Percentiles rank a stretch among this genome's conserved stretches.
Conservation (phyloP, 2,113 vertebrate species). For the Porphyrio hochstetteri region DNA sequence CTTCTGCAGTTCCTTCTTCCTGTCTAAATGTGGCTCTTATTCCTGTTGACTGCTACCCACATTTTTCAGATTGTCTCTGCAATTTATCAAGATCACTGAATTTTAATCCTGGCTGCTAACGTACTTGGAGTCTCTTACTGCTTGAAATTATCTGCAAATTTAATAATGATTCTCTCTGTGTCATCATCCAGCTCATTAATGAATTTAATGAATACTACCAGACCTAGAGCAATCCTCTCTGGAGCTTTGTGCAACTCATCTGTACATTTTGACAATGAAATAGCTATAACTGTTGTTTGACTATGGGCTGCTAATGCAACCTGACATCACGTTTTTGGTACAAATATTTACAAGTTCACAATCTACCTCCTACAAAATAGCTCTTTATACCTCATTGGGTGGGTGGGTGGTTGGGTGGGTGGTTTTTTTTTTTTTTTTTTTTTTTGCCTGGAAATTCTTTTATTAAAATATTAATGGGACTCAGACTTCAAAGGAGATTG, state of each 20-base stretch:
- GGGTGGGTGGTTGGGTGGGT: no score
- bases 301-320: background rate
- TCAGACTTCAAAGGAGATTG: background rate
- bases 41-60: background rate
- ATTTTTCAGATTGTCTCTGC: background rate
- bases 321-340: background rate
- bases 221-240: background rate
- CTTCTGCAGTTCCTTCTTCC: background rate
- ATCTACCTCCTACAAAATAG: background rate
- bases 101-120: constrained; percentile 1
- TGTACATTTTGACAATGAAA: background rate
- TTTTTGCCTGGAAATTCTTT: background rate
- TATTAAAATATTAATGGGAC: background rate
- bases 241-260: background rate
- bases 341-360: background rate
- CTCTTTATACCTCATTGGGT: background rate
- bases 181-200: background rate
- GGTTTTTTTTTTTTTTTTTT: no score
- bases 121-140: background rate
- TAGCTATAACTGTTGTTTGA: background rate
- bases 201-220: background rate
- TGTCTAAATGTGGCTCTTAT: background rate
- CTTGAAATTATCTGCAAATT: constrained; percentile 29
- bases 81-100: background rate
- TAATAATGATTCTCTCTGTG: constrained; percentile 7